Conservation (phyloP, 2,797 vertebrate species). For the Ispidina lecontei region DNA sequence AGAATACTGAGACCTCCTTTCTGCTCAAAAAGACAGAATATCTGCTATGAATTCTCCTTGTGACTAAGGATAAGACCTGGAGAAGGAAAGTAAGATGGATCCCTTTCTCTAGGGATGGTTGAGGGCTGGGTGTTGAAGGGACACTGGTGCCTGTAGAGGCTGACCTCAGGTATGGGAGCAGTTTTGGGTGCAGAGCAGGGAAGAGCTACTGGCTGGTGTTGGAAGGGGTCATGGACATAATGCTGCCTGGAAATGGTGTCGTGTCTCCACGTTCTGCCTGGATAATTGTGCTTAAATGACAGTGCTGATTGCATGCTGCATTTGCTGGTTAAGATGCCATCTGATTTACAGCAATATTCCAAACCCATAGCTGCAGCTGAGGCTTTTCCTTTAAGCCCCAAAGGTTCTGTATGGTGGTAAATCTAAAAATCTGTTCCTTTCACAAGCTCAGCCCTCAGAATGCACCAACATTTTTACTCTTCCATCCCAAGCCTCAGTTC, state of each 20-base stretch:
- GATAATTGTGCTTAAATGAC: background rate
- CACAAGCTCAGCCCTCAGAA: background rate
- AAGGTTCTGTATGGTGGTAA: background rate
- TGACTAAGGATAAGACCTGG: background rate
- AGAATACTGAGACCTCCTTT: background rate
- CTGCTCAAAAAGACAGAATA: background rate
- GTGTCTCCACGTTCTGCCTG: background rate
- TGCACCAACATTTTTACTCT: background rate
- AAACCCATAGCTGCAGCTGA: background rate
- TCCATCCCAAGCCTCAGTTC: background rate
- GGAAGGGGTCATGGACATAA: background rate
- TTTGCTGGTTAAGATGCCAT: background rate
- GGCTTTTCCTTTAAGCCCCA: background rate
- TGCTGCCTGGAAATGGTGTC: background rate
- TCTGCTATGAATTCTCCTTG: background rate
- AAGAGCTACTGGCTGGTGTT: background rate
- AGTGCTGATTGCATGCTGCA: background rate
- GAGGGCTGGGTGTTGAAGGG: background rate
- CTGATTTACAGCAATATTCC: background rate
- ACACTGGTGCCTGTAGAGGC: background rate
- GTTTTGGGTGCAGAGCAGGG: background rate
- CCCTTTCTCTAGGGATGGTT: background rate
- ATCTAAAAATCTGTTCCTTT: background rate
- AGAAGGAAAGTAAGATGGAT: background rate
- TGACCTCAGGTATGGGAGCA: background rate